These are phyloP conservation scores for Zosterops hypoxanthus DNA, from an alignment of 2,113 vertebrate genomes.

Conservation along the genomic window DNA sequence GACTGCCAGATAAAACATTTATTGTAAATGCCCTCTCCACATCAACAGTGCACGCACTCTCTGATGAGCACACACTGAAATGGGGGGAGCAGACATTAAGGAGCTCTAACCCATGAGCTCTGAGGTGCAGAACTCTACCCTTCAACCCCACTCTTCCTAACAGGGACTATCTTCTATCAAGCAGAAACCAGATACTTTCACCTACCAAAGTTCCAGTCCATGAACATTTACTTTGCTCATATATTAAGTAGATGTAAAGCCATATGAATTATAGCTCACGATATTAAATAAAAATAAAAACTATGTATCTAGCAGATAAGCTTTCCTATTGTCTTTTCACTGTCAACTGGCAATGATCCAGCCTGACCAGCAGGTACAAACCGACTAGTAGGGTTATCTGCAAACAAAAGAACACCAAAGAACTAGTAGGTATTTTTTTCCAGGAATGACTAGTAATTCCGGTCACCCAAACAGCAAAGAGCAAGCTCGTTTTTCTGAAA, in stretches of 20 bases:
- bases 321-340: constrained; percentile 54
- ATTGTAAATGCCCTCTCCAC: background rate
- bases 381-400: constrained; percentile 8
- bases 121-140: background rate
- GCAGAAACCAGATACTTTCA: background rate
- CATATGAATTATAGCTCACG: background rate
- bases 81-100: background rate
- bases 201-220: constrained; percentile 17
- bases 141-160: background rate
- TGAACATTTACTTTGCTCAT: constrained; percentile 27
- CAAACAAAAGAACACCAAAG: background rate
- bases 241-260: constrained; percentile 45
- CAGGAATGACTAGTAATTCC: constrained; percentile 28
- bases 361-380: constrained; percentile 74
- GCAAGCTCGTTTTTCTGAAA: background rate
- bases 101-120: background rate
- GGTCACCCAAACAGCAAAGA: constrained; percentile 6
- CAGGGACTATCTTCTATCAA: background rate
- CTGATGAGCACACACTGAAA: background rate
- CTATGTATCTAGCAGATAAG: constrained; percentile 21
- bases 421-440: background rate
- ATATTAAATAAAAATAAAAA: constrained; percentile 58
- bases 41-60: background rate
- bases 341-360: constrained; percentile 57
- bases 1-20: background rate